Percentiles rank a stretch among this genome's conserved stretches.
phyloP scores from a whole-genome alignment of 2,113 vertebrate genomes.

The Gulo gulo region DNA sequence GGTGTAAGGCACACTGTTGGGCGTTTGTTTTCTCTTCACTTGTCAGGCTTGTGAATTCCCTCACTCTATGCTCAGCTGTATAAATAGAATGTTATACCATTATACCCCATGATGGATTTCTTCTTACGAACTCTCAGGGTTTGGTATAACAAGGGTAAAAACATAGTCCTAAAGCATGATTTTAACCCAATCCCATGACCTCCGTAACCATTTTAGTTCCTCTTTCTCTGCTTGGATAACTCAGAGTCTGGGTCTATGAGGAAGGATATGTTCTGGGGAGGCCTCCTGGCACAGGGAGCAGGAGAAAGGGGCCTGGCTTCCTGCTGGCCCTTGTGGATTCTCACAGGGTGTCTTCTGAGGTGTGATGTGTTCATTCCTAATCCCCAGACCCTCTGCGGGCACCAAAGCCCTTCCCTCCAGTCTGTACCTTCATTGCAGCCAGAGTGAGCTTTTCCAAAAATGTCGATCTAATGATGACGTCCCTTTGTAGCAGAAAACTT shows the following conservation, averaged over 20 bases:
- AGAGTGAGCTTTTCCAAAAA: neutral
- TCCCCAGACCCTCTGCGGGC: neutral
- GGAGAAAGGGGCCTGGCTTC: neutral
- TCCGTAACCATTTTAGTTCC: neutral
- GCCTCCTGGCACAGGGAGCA: neutral
- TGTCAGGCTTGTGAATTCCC: neutral
- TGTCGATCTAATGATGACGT: neutral
- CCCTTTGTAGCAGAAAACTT: neutral
- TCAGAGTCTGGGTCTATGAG: neutral
- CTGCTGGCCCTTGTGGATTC: neutral
- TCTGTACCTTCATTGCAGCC: neutral
- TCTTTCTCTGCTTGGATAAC: neutral
- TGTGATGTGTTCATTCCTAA: neutral
- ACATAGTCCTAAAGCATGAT: neutral
- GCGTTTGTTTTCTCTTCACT: neutral
- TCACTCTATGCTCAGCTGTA: neutral
- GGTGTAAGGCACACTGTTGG: neutral
- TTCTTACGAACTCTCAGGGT: neutral
- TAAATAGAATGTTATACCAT: neutral
- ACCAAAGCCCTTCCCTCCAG: neutral
- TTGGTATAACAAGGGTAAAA: neutral
- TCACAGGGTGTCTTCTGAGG: neutral
- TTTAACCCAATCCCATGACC: neutral
- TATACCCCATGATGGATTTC: neutral
- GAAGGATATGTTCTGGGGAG: neutral